These are phyloP conservation scores for Ormyrus pomaceus DNA, from an alignment of 2,888 invertebrate species.

Conservation along the genomic window DNA sequence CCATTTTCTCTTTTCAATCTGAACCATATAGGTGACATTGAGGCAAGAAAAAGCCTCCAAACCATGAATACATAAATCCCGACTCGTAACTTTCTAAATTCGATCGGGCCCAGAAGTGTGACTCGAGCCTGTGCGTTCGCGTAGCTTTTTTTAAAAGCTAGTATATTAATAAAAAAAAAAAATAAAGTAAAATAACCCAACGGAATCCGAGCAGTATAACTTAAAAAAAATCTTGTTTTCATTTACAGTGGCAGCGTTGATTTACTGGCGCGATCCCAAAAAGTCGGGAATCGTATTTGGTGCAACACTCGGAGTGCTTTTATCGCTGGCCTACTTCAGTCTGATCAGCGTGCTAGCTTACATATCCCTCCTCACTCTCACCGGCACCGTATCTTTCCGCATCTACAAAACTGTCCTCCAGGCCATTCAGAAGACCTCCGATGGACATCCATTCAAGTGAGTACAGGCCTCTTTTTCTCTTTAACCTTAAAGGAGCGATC, in stretches of 20 bases:
- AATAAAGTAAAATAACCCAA: background rate
- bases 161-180: constrained; percentile 2
- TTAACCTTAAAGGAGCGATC: background rate
- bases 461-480: constrained; percentile 67
- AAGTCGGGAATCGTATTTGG: constrained; percentile 96
- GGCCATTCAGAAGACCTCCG: constrained; percentile 96
- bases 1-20: background rate
- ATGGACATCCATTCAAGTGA: constrained; percentile 99
- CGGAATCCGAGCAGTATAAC: no score
- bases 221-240: constrained; percentile 25
- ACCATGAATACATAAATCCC: no score
- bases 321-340: constrained; percentile 96
- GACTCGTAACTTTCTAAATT: constrained; percentile 7
- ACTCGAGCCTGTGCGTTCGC: background rate
- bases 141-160: no score
- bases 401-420: constrained; percentile 97
- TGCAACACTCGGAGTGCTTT: constrained; percentile 89
- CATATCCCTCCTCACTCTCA: constrained; percentile 89
- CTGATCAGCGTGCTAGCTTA: constrained; percentile 97
- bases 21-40: background rate
- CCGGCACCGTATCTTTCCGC: constrained; percentile 94
- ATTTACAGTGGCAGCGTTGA: constrained; percentile 92
- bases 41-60: no score
- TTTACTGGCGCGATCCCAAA: constrained; percentile 98
- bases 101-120: background rate